Percentiles rank a stretch among this genome's conserved stretches.
phyloP scores from a whole-genome alignment of 1,140 invertebrate species.

The Drosophila grimshawi region DNA sequence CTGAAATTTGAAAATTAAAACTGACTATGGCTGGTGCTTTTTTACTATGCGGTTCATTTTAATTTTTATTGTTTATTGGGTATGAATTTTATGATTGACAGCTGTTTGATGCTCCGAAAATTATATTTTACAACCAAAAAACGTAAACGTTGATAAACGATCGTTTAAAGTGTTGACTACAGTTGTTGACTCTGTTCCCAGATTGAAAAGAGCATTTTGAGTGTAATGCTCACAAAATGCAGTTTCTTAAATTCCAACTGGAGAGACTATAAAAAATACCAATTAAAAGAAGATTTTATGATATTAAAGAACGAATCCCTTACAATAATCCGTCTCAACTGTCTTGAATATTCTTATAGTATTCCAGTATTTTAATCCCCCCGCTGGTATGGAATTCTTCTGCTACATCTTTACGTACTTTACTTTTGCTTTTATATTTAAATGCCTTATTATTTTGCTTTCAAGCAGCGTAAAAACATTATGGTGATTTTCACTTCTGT shows the following conservation, averaged over 20 bases:
- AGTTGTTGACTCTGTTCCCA: too few species aligned
- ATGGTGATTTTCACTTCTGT: slow-evolving; percentile 48
- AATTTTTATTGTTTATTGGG: background rate
- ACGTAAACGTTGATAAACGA: too few species aligned
- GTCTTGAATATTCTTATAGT: background rate
- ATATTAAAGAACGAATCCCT: background rate
- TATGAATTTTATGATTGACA: background rate
- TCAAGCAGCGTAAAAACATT: slow-evolving; percentile 45
- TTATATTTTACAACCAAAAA: background rate
- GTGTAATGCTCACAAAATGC: too few species aligned
- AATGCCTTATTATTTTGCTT: slow-evolving; percentile 40
- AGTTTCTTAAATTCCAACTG: too few species aligned
- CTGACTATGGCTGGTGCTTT: slow-evolving; percentile 42
- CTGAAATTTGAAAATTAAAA: background rate
- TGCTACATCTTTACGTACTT: background rate
- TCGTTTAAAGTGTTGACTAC: too few species aligned
- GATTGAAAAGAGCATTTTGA: too few species aligned
- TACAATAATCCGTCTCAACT: too few species aligned
- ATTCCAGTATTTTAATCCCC: background rate
- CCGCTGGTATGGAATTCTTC: background rate
- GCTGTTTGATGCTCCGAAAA: too few species aligned
- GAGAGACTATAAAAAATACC: too few species aligned
- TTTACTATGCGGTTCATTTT: slow-evolving; percentile 35
- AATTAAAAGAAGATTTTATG: background rate
- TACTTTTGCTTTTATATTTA: background rate